phyloP scores from a whole-genome alignment of 2,888 invertebrate genomes.

The Adelognathus sp. region DNA sequence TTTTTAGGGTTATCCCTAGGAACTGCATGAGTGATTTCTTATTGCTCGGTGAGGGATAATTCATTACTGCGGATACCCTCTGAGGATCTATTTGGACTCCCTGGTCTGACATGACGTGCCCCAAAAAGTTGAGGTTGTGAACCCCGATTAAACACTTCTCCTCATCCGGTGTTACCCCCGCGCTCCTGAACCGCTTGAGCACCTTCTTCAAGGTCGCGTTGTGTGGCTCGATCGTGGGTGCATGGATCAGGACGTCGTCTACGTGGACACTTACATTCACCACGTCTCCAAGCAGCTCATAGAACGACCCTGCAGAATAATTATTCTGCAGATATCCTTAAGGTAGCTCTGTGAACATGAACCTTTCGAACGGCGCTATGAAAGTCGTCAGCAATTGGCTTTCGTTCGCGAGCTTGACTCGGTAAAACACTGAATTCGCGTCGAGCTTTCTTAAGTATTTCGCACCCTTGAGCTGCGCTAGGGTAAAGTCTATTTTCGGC shows the following conservation, averaged over 20 bases:
- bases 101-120: constrained; percentile 62
- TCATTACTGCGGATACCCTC: constrained; percentile 58
- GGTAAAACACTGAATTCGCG: constrained; percentile 65
- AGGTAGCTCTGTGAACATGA: constrained; percentile 54
- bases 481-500: constrained; percentile 62
- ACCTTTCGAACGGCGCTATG: constrained; percentile 14
- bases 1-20: no score
- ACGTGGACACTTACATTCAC: constrained; percentile 51
- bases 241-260: constrained; percentile 61
- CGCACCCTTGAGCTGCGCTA: constrained; percentile 59
- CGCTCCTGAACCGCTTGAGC: constrained; percentile 57
- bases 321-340: constrained; percentile 63
- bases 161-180: constrained; percentile 65
- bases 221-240: constrained; percentile 59
- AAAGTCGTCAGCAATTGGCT: constrained; percentile 6
- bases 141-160: constrained; percentile 68
- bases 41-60: constrained; percentile 62
- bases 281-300: constrained; percentile 44
- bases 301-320: constrained; percentile 46
- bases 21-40: constrained; percentile 62
- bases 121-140: constrained; percentile 64
- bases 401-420: constrained; percentile 55
- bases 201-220: constrained; percentile 61
- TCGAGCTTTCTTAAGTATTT: constrained; percentile 64
- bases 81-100: constrained; percentile 59